phyloP scores from a whole-genome alignment of 2,888 invertebrate species.

The Drosophila pseudotalamancana region DNA sequence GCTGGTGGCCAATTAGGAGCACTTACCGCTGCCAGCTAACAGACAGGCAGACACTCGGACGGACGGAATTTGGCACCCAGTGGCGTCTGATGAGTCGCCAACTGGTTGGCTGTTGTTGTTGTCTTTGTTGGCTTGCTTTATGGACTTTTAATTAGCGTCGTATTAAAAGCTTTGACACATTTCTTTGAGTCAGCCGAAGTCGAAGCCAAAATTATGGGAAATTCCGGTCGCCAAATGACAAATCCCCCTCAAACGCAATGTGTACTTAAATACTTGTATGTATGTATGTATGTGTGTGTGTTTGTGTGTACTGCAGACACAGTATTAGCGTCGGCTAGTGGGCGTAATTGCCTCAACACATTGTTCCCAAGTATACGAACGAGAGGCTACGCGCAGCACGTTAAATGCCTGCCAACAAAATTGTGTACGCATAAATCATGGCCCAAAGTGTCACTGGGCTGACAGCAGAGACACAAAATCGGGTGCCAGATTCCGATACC shows the following conservation, averaged over 20 bases:
- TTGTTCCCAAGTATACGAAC: conserved; percentile 30
- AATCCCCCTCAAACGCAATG: conserved; percentile 37
- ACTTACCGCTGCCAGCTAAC: conserved; percentile 45
- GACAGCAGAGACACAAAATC: conserved; percentile 66
- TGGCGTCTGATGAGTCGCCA: conserved; percentile 54
- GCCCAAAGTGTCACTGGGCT: conserved; percentile 64
- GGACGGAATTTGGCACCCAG: neutral
- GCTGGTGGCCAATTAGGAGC: conserved; percentile 66
- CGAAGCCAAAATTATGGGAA: conserved; percentile 56
- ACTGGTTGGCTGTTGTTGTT: conserved; percentile 52
- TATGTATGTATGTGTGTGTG: conserved; percentile 7
- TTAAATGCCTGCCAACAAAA: conserved; percentile 66
- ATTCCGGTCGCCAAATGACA: conserved; percentile 58
- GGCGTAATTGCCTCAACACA: conserved; percentile 76
- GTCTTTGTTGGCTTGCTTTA: no score
- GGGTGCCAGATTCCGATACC: conserved; percentile 63
- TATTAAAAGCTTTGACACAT: conserved; percentile 50
- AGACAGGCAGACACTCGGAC: neutral
- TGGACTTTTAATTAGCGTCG: conserved; percentile 70
- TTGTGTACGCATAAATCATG: conserved; percentile 67
- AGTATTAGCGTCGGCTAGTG: conserved; percentile 47
- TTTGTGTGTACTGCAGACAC: no score
- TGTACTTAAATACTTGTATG: conserved; percentile 4
- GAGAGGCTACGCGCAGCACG: conserved; percentile 38
- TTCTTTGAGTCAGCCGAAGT: conserved; percentile 38